Conservation (phyloP, 1,140 invertebrate genomes). For the Manduca sexta region DNA sequence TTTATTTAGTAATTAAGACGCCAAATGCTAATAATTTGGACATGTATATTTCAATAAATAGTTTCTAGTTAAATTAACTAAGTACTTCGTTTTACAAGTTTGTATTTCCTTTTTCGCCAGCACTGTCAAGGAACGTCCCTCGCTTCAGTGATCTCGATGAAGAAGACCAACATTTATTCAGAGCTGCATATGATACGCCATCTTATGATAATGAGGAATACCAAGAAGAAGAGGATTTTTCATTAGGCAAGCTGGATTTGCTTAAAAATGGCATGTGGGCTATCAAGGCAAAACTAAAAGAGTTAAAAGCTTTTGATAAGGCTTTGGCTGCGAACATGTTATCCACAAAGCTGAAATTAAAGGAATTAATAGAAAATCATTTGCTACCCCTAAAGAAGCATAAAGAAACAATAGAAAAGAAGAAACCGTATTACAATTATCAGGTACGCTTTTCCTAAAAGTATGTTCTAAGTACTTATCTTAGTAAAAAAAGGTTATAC, state of each 20-base stretch:
- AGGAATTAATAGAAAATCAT: constrained; percentile 42
- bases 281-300: constrained; percentile 51
- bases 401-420: constrained; percentile 27
- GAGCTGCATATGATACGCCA: constrained; percentile 51
- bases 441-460: constrained; percentile 25
- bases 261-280: constrained; percentile 55
- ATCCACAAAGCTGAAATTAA: constrained; percentile 49
- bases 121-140: constrained; percentile 28
- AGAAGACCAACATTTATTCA: constrained; percentile 47
- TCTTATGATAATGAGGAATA: constrained; percentile 44
- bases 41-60: too few species aligned
- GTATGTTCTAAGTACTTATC: too few species aligned
- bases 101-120: constrained; percentile 18
- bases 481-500: too few species aligned
- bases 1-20: too few species aligned
- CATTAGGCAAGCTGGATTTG: constrained; percentile 43
- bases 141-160: constrained; percentile 47
- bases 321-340: constrained; percentile 52
- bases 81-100: too few species aligned
- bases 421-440: constrained; percentile 40
- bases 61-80: too few species aligned
- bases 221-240: constrained; percentile 31
- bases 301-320: constrained; percentile 55
- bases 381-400: constrained; percentile 32
- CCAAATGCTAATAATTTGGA: too few species aligned